Evolutionary conservation across 2,113 vertebrate species (phyloP).

Genomic region (Hydrochoerus hydrochaeris): DNA sequence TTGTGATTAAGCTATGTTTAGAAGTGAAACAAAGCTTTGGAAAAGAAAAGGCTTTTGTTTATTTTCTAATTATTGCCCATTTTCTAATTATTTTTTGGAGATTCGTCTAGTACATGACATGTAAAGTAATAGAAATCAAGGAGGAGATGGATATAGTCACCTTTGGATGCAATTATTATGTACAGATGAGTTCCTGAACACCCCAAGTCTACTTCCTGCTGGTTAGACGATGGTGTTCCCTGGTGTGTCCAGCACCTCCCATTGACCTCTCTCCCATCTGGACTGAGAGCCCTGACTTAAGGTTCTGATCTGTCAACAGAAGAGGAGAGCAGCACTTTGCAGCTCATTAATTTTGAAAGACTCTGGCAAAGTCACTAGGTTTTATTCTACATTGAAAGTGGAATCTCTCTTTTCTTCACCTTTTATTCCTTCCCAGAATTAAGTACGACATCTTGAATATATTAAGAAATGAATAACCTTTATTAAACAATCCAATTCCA

Average conservation of each 20-base stretch:
- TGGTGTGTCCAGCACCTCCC: background rate
- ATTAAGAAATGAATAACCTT: background rate
- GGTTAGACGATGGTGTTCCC: background rate
- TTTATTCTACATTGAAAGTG: background rate
- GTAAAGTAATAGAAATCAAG: background rate
- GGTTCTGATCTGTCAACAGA: constrained; percentile 32
- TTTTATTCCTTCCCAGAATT: background rate
- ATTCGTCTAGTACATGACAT: background rate
- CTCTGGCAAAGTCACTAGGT: background rate
- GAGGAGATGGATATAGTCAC: background rate
- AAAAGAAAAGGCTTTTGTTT: background rate
- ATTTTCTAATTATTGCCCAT: background rate
- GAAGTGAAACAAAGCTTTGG: background rate
- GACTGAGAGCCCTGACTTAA: background rate
- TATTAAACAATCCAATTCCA: background rate
- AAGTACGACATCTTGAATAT: background rate
- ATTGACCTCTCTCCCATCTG: fast-evolving
- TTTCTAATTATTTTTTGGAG: constrained; percentile 21
- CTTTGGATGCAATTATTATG: background rate
- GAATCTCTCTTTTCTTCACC: background rate
- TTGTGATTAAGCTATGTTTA: background rate
- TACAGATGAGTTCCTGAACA: no score
- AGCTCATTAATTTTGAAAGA: constrained; percentile 51
- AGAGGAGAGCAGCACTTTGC: background rate
- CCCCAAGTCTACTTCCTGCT: background rate